Evolutionary conservation across 2,888 invertebrate genomes (phyloP), one percentile per base, ranked within the genome.

Genomic region (Bursaphelenchus okinawaensis): DNA sequence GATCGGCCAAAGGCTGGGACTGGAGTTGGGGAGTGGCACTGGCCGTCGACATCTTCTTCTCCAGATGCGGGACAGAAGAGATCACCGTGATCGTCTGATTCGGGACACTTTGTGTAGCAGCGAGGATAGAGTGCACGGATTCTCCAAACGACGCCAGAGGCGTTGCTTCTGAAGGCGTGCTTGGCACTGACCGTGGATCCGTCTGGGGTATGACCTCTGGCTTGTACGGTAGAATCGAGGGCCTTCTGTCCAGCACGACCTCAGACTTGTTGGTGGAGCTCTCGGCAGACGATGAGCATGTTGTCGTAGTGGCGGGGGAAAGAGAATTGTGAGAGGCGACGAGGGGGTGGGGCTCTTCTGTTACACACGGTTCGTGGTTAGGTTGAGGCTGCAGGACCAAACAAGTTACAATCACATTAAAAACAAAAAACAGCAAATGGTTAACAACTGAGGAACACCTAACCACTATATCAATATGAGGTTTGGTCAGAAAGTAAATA

Each of bases 211-310:
- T 40, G 16, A 40, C 12, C n/a, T 40, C 40, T n/a, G 58, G 19
- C n/a, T 62, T 12, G 16, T 24, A 9, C 16, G 62, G 62, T 24
- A 62, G 40, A 27, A 62, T 62, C 50, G 62, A 62, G 8, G 62
- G 62, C 9, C 62, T 54, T 22, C 0, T 19, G 22, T 24, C 62
- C 23, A 29, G 26, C 7, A 20, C 55, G 40, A 27, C 29, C 16
- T 54, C 23, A 7, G 62, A 61, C 16, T 54, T 56, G 28, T 62
- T 29, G 22, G 62, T 59, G 19, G 62, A 62, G n/a, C 40, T 26
- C 24, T 40, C 52, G 12, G 58, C 62, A 20, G 62, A 62, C 12
- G 67, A 56, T 16, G 65, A 67, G 52, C 60, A 59, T 8, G 60
- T 59, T 8, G 60, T 59, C 3, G 60, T 59, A 12, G 60, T 59